A percentile compares a stretch with the other conserved stretches of the same genome.
Evolutionary conservation across 2,113 vertebrate species (phyloP).

Genomic region (Sorex fumeus): DNA sequence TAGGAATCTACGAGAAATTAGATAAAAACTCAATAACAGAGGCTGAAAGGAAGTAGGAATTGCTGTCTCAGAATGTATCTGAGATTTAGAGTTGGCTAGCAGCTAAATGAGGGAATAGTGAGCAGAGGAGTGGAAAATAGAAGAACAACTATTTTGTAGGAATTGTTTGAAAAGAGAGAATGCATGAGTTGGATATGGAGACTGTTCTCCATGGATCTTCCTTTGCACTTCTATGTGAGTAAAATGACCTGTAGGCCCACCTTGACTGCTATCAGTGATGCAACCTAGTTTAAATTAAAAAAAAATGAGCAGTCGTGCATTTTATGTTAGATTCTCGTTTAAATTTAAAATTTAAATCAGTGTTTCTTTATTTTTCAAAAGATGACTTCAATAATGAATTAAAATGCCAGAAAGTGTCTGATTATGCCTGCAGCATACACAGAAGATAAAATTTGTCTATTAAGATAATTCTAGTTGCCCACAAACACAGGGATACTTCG

Average conservation of each 20-base stretch:
- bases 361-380: conserved; percentile 29
- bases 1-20: not conserved
- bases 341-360: not conserved
- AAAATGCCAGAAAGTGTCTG: not conserved
- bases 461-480: conserved; percentile 14
- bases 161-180: not conserved
- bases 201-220: not conserved
- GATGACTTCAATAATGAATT: conserved; percentile 5
- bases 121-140: not conserved
- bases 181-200: not conserved
- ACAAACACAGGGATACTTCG: not conserved
- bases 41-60: not conserved
- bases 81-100: not conserved
- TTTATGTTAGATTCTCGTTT: not conserved
- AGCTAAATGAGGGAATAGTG: not conserved
- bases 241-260: not conserved
- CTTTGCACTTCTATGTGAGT: not conserved
- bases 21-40: not conserved
- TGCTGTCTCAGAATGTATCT: not conserved
- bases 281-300: not conserved
- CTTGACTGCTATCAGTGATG: not conserved
- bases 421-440: not conserved
- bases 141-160: not conserved
- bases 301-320: not conserved
- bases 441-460: not conserved